phyloP scores from a whole-genome alignment of 2,888 invertebrate species.

The Drosophila affinis region DNA sequence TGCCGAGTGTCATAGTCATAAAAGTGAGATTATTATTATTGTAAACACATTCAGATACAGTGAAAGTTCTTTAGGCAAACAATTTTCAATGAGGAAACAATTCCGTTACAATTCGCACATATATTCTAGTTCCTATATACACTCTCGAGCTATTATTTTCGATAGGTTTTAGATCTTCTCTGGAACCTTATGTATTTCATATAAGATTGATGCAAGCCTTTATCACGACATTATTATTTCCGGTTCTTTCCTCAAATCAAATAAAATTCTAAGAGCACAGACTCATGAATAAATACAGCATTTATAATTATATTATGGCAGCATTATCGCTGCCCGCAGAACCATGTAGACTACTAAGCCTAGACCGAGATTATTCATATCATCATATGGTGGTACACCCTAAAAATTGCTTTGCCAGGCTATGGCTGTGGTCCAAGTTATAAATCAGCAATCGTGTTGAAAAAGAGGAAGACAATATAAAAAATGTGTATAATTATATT shows the following conservation, averaged over 20 bases:
- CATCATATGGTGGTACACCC: too few species aligned
- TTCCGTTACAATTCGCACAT: too few species aligned
- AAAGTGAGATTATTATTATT: neutral
- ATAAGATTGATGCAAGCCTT: too few species aligned
- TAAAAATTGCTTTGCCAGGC: neutral
- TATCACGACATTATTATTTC: neutral
- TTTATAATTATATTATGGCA: too few species aligned
- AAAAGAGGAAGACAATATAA: neutral
- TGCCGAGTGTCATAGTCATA: neutral
- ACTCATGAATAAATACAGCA: too few species aligned
- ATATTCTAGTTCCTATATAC: too few species aligned
- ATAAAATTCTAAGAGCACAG: neutral
- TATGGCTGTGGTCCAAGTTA: neutral
- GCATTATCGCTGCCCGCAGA: neutral
- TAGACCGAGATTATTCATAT: neutral
- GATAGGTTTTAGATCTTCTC: too few species aligned
- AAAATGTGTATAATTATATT: slow-evolving; percentile 19
- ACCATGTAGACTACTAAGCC: too few species aligned
- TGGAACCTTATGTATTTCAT: too few species aligned
- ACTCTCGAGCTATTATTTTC: too few species aligned
- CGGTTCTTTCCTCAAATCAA: neutral
- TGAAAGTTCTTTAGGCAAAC: neutral
- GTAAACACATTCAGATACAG: neutral
- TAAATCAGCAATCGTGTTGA: neutral
- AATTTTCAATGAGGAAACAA: neutral